A percentile compares a stretch with the other conserved stretches of the same genome.
Evolutionary conservation across 2,797 vertebrate species (phyloP).

Genomic region (Carduelis carduelis): DNA sequence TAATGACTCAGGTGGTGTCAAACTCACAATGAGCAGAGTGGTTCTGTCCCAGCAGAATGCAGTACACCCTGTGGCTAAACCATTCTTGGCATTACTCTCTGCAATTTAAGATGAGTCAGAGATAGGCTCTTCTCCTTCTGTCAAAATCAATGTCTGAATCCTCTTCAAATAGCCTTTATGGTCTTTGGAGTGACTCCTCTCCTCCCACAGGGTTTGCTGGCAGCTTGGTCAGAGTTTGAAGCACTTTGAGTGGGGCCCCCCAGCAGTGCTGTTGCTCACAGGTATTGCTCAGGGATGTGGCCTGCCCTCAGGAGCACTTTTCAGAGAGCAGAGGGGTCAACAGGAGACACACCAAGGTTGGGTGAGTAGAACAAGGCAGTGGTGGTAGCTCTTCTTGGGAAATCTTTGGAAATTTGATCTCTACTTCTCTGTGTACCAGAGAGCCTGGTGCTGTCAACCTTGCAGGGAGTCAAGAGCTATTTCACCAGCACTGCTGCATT

Average conservation of each 20-base stretch:
- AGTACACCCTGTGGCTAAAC: not conserved
- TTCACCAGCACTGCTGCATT: not conserved
- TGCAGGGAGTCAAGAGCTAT: not conserved
- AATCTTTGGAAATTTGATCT: not conserved
- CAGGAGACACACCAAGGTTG: rapidly evolving
- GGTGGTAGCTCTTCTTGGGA: not conserved
- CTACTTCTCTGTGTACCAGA: rapidly evolving
- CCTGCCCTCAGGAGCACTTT: not conserved
- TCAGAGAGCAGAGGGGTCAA: not conserved
- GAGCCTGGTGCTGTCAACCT: rapidly evolving
- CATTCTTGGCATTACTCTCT: not conserved
- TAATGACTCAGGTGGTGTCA: not conserved
- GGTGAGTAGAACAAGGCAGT: not conserved
- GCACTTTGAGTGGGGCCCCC: rapidly evolving
- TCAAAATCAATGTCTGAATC: not conserved
- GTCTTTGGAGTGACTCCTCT: not conserved
- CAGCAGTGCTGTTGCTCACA: not conserved
- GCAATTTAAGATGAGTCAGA: not conserved
- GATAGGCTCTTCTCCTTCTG: not conserved
- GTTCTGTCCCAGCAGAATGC: not conserved
- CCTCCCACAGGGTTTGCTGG: not conserved
- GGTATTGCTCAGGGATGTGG: not conserved
- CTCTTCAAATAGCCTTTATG: not conserved
- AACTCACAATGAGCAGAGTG: not conserved
- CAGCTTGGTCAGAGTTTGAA: not conserved